Conservation (phyloP, 1,140 invertebrate species). For the Ostrea denselamellosa region DNA sequence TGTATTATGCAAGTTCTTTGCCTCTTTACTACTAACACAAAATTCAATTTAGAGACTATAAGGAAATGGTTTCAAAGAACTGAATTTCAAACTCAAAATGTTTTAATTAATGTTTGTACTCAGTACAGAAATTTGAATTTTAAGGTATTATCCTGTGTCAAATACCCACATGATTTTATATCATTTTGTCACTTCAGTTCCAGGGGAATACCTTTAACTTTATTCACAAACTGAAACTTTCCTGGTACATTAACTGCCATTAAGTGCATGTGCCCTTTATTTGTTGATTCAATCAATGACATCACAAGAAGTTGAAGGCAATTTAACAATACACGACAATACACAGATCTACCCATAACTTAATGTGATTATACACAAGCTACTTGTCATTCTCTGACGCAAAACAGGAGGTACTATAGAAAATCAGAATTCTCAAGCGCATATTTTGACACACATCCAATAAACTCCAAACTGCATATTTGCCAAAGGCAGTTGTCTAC, state of each 20-base stretch:
- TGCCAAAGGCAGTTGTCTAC: neutral
- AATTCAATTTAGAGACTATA: neutral
- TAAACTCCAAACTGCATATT: neutral
- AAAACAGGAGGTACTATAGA: neutral
- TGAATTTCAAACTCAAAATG: neutral
- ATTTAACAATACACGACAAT: neutral
- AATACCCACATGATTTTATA: too few relatives aligned
- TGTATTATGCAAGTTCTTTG: neutral
- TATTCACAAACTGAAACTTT: too few relatives aligned
- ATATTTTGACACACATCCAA: neutral
- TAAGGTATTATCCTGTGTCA: too few relatives aligned
- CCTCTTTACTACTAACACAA: neutral
- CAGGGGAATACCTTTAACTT: too few relatives aligned
- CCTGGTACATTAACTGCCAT: neutral
- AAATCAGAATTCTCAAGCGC: neutral
- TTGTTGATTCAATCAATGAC: neutral
- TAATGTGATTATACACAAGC: neutral
- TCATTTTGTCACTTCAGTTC: too few relatives aligned
- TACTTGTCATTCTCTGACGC: neutral
- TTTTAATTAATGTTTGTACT: neutral
- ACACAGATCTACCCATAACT: neutral
- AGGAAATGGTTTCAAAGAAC: neutral
- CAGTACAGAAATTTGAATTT: neutral
- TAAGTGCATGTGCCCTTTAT: neutral
- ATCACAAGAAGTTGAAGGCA: neutral